Evolutionary conservation across 2,113 vertebrate genomes (phyloP).

Genomic region (Casuarius casuarius): DNA sequence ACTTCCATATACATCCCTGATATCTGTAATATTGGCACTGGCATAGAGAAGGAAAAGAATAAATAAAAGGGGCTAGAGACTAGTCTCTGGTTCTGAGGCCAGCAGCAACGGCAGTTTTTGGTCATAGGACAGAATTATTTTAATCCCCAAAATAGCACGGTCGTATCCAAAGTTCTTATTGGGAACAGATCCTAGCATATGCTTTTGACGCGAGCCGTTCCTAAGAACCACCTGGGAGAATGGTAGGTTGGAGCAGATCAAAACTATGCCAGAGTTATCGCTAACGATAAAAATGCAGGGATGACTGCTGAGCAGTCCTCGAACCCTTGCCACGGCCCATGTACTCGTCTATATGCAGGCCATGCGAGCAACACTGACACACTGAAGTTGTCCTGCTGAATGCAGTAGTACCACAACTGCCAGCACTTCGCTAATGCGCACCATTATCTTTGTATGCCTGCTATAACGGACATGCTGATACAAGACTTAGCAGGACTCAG

Average conservation of each 20-base stretch:
- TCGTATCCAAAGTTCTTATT: neutral
- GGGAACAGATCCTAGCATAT: neutral
- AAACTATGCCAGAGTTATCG: neutral
- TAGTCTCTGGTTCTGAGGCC: neutral
- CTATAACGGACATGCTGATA: rapidly evolving
- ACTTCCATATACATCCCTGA: neutral
- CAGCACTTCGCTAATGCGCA: neutral
- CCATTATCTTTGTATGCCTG: neutral
- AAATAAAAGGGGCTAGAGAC: neutral
- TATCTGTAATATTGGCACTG: neutral
- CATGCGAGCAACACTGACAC: neutral
- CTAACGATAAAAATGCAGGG: neutral
- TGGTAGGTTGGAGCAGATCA: neutral
- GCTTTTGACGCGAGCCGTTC: neutral
- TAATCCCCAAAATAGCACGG: neutral
- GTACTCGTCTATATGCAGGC: rapidly evolving
- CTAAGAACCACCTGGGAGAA: neutral
- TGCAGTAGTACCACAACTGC: neutral
- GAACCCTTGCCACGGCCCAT: neutral
- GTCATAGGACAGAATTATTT: neutral
- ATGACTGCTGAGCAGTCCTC: neutral
- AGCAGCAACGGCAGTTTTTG: neutral
- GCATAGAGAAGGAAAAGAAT: neutral
- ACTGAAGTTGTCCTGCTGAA: neutral
- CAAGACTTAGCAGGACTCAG: neutral